phyloP scores from a whole-genome alignment of 2,888 invertebrate genomes.

The Microdon myrmicae region DNA sequence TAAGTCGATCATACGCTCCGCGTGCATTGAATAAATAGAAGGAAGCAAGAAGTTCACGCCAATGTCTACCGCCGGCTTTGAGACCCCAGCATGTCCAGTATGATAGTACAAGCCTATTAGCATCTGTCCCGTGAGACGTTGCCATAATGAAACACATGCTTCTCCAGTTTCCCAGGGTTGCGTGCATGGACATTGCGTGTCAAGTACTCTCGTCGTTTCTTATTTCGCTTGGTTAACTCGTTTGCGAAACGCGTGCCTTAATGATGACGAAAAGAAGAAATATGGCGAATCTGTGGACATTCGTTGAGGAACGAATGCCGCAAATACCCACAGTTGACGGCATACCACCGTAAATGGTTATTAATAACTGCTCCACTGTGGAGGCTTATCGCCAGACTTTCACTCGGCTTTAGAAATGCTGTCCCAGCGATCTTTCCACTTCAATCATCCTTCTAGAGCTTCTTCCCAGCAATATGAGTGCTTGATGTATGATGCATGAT shows the following conservation, averaged over 20 bases:
- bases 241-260: slow-evolving; percentile 24
- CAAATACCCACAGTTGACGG: slow-evolving; percentile 26
- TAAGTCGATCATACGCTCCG: slow-evolving; percentile 27
- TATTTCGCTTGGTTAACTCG: slow-evolving; percentile 13
- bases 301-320: slow-evolving; percentile 39
- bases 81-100: background rate
- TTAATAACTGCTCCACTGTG: slow-evolving; percentile 39
- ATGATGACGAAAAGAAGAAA: slow-evolving; percentile 42
- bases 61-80: background rate
- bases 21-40: no score
- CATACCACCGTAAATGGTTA: slow-evolving; percentile 42
- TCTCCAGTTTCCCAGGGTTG: slow-evolving; percentile 37
- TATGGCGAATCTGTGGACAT: slow-evolving; percentile 45
- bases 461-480: slow-evolving; percentile 2
- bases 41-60: slow-evolving; percentile 34
- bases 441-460: slow-evolving; percentile 1
- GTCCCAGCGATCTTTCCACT: slow-evolving; percentile 32
- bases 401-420: slow-evolving; percentile 30
- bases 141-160: slow-evolving; percentile 42
- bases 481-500: no score
- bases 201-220: slow-evolving; percentile 37
- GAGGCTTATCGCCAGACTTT: slow-evolving; percentile 27
- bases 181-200: slow-evolving; percentile 19
- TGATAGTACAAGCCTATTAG: slow-evolving; percentile 25
- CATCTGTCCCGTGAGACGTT: slow-evolving; percentile 33